Conservation (phyloP, 2,888 invertebrate species). For the Sipha maydis region DNA sequence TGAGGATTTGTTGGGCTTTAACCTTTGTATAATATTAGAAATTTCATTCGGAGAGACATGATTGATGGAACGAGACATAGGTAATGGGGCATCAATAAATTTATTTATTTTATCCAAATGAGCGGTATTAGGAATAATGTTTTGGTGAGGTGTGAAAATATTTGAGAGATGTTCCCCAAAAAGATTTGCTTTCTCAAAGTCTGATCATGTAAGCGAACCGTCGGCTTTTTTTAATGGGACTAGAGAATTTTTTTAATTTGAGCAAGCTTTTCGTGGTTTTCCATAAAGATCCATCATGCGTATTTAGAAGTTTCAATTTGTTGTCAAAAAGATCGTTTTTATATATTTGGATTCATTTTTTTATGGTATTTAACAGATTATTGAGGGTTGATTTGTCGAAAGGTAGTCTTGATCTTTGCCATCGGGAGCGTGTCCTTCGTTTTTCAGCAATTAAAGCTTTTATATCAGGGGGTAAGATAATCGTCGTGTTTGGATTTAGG, state of each 20-base stretch:
- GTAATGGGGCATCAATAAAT: too few species aligned
- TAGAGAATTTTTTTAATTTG: conserved; percentile 15
- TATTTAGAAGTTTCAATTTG: background rate
- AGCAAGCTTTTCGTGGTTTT: background rate
- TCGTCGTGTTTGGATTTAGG: background rate
- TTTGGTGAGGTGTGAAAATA: too few species aligned
- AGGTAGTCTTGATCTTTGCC: conserved; percentile 23
- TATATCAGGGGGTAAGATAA: too few species aligned
- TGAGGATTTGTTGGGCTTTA: too few species aligned
- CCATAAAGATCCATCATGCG: background rate
- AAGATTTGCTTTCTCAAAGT: background rate
- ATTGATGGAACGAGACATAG: too few species aligned
- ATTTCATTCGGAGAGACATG: too few species aligned
- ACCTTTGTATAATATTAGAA: too few species aligned
- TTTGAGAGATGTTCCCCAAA: background rate
- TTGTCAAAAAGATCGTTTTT: background rate
- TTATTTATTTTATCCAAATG: background rate
- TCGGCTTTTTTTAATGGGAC: background rate
- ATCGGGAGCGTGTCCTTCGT: background rate
- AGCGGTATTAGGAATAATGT: background rate
- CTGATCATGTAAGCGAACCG: background rate
- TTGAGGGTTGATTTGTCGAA: background rate
- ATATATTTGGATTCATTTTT: conserved; percentile 22
- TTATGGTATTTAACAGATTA: too few species aligned
- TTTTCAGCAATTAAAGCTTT: background rate